Percentiles rank a stretch among this genome's conserved stretches.
phyloP scores from a whole-genome alignment of 1,140 invertebrate genomes.

The Acromyrmex charruanus region DNA sequence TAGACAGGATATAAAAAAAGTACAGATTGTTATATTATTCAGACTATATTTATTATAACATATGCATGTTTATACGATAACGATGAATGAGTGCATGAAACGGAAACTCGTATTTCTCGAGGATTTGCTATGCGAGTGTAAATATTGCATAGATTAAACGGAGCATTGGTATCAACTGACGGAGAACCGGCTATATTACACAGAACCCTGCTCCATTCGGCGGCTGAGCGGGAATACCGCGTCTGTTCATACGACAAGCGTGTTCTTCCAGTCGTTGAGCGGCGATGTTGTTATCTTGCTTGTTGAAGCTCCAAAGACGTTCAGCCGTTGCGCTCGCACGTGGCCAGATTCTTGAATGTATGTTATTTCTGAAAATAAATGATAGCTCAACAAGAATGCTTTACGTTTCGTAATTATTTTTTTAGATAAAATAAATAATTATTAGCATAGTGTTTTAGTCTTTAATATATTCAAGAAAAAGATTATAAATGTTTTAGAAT shows the following conservation, averaged over 20 bases:
- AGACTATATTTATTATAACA: constrained; percentile 25
- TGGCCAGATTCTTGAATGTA: constrained; percentile 91
- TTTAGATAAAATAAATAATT: constrained; percentile 9
- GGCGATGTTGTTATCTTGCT: constrained; percentile 84
- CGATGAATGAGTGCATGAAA: constrained; percentile 25
- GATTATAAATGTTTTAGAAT: not conserved
- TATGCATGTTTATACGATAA: not conserved
- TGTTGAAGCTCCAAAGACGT: constrained; percentile 90
- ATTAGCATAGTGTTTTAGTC: not conserved
- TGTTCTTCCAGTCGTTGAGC: constrained; percentile 92
- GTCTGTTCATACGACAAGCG: constrained; percentile 92
- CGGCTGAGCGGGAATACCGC: constrained; percentile 91
- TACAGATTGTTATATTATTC: not conserved
- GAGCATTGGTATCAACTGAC: not conserved
- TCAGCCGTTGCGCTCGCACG: constrained; percentile 94
- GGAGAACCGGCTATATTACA: constrained; percentile 69
- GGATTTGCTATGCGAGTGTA: not conserved
- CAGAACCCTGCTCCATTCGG: constrained; percentile 90
- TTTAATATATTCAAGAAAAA: not conserved
- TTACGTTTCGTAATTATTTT: not conserved
- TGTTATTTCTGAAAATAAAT: constrained; percentile 77
- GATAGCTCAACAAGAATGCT: not conserved
- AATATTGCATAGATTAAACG: constrained; percentile 27
- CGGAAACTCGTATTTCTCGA: not conserved
- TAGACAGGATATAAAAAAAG: not conserved